Conservation (phyloP, 2,113 vertebrate species). For the Rhagologus leucostigma region DNA sequence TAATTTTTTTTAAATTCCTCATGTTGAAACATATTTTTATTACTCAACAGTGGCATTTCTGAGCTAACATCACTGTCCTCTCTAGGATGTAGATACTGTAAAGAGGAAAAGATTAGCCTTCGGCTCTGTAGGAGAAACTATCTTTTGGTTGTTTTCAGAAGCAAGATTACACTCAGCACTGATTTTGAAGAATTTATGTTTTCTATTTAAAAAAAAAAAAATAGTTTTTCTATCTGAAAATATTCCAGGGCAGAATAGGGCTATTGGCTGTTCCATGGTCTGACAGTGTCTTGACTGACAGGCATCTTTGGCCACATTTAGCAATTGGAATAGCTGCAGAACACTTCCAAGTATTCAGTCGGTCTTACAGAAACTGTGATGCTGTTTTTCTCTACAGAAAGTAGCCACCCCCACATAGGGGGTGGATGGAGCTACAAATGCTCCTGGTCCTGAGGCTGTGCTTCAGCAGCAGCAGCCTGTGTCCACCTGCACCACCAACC, state of each 20-base stretch:
- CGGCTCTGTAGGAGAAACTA: neutral
- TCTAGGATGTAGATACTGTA: neutral
- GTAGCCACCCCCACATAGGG: neutral
- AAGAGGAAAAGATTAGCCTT: neutral
- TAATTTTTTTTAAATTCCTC: neutral
- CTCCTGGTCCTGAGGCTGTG: neutral
- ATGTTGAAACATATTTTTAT: neutral
- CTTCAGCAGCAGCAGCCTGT: neutral
- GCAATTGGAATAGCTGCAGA: neutral
- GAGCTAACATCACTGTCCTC: neutral
- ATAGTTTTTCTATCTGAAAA: neutral
- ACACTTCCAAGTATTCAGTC: neutral
- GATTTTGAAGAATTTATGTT: neutral
- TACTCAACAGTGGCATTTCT: neutral
- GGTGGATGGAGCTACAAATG: neutral
- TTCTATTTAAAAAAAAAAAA: neutral
- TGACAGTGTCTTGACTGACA: neutral
- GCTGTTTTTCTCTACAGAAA: neutral
- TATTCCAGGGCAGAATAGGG: neutral
- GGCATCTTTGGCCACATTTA: neutral
- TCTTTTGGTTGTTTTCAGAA: neutral
- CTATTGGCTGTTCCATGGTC: neutral
- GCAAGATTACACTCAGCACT: neutral
- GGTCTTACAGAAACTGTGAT: neutral
- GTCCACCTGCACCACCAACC: neutral